Evolutionary conservation across 2,888 invertebrate genomes (phyloP).

Genomic region (Nomada lathburiana): DNA sequence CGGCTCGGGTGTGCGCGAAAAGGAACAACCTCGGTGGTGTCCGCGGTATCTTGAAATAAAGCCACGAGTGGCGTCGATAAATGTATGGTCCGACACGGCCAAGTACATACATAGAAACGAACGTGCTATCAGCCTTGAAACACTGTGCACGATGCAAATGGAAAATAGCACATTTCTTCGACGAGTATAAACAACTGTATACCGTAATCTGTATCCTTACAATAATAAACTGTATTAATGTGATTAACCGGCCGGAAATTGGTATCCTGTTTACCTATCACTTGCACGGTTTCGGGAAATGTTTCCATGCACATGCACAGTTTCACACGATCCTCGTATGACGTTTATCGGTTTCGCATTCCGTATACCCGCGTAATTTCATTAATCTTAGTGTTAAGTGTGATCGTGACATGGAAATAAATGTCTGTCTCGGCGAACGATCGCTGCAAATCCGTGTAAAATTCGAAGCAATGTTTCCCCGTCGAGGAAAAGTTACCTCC

Average conservation of each 20-base stretch:
- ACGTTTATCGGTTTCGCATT: background rate
- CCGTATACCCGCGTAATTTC: no score
- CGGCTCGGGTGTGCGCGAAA: background rate
- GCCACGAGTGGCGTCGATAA: conserved; percentile 50
- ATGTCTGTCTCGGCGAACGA: no score
- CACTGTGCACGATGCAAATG: conserved; percentile 1
- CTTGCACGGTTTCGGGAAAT: background rate
- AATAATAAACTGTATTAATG: background rate
- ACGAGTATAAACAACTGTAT: background rate
- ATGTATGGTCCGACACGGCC: conserved; percentile 45
- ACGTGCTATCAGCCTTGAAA: conserved; percentile 19
- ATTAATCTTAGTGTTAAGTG: background rate
- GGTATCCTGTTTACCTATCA: background rate
- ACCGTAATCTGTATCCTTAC: background rate
- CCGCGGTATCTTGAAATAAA: conserved; percentile 46
- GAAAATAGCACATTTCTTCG: conserved; percentile 1
- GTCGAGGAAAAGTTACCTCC: background rate
- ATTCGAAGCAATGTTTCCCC: background rate
- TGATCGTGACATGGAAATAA: background rate
- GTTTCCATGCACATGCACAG: background rate
- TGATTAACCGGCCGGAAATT: background rate
- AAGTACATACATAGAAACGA: conserved; percentile 25
- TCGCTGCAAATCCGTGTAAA: no score
- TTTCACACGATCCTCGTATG: background rate
- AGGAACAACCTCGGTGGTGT: conserved; percentile 13